Evolutionary conservation across 2,113 vertebrate species (phyloP).

Genomic region (Glareola pratincola): DNA sequence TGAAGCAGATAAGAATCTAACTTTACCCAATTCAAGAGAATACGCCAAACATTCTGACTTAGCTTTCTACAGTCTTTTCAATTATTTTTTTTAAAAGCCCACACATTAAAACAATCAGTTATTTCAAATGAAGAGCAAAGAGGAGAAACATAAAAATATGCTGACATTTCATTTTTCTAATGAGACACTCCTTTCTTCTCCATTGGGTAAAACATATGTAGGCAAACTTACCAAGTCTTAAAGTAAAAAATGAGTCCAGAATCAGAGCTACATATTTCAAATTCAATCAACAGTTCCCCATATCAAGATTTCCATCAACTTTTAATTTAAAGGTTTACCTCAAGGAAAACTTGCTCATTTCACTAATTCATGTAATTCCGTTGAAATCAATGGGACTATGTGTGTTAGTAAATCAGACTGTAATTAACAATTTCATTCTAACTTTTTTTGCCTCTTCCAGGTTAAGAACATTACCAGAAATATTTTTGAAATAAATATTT

Average conservation of each 20-base stretch:
- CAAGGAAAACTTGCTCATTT: not conserved
- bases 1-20: not conserved
- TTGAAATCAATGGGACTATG: not conserved
- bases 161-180: not conserved
- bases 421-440: not conserved
- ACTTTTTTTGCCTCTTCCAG: not conserved
- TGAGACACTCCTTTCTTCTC: not conserved
- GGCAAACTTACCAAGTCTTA: not conserved
- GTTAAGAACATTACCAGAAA: not conserved
- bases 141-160: not conserved
- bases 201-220: not conserved
- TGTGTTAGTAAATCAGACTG: not conserved
- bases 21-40: not conserved
- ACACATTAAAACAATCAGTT: not conserved
- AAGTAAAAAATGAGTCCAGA: not conserved
- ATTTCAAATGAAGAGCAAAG: not conserved
- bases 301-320: not conserved
- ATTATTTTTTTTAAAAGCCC: fast-evolving
- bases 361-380: not conserved
- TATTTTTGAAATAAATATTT: not conserved
- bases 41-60: not conserved
- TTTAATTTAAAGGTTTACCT: conserved; percentile 6
- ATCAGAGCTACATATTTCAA: not conserved
- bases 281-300: not conserved
- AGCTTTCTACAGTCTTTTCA: not conserved